Evolutionary conservation across 2,797 vertebrate genomes (phyloP).

Genomic region (Oryzias sinensis): DNA sequence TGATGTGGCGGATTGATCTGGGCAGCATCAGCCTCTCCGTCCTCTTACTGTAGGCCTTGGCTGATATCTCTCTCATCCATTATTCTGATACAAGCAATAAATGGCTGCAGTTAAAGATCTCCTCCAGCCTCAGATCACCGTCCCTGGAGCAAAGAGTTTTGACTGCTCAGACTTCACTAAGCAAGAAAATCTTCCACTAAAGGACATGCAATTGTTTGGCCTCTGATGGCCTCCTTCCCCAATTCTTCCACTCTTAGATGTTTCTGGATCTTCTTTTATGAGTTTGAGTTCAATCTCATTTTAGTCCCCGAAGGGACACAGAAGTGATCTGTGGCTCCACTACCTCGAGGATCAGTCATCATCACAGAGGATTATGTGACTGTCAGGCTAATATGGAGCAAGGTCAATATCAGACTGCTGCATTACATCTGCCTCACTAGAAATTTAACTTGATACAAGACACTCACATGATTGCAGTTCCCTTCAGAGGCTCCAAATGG

Average conservation of each 20-base stretch:
- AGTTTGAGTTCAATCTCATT: conserved; percentile 36
- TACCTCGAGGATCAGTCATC: conserved; percentile 36
- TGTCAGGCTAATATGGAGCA: conserved; percentile 32
- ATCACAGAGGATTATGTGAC: conserved; percentile 45
- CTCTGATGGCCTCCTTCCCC: conserved; percentile 8
- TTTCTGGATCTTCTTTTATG: conserved; percentile 15
- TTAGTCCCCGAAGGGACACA: conserved; percentile 25
- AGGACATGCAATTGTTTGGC: conserved; percentile 11
- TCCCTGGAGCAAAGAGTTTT: conserved; percentile 14
- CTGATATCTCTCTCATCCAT: conserved; percentile 48
- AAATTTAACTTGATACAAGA: conserved; percentile 44
- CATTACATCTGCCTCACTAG: conserved; percentile 31
- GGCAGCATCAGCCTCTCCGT: conserved; percentile 26
- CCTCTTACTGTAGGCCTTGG: conserved; percentile 38
- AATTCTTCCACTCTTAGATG: conserved; percentile 6
- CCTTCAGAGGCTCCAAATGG: conserved; percentile 54
- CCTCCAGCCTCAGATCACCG: conserved; percentile 10
- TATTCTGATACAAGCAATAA: conserved; percentile 59
- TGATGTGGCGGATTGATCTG: conserved; percentile 57
- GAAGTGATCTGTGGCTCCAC: conserved; percentile 33
- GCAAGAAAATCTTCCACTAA: conserved; percentile 11
- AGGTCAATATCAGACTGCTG: conserved; percentile 48
- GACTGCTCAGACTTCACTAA: conserved; percentile 12
- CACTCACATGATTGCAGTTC: conserved; percentile 48
- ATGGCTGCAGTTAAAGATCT: conserved; percentile 40